Evolutionary conservation across 2,113 vertebrate genomes (phyloP).

Genomic region (Mionectes macconnelli): DNA sequence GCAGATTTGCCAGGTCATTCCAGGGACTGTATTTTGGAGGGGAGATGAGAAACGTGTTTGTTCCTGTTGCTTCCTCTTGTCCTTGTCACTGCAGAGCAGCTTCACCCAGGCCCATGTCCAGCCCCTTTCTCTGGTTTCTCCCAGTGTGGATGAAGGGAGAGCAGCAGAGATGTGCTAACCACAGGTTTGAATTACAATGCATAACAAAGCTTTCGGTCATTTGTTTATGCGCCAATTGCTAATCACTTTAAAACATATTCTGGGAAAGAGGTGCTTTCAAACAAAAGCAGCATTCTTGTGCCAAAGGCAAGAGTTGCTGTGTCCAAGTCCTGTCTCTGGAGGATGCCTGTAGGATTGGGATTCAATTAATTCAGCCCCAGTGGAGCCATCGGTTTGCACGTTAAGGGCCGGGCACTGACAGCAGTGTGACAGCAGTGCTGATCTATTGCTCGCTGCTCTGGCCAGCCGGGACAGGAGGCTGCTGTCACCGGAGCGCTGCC

Average conservation of each 20-base stretch:
- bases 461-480: background rate
- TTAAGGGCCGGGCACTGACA: background rate
- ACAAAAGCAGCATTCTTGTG: background rate
- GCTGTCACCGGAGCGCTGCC: background rate
- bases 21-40: background rate
- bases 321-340: background rate
- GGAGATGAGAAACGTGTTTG: background rate
- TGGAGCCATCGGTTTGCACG: background rate
- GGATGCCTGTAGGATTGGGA: background rate
- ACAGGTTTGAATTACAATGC: background rate
- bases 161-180: background rate
- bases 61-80: background rate
- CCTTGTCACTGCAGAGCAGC: background rate
- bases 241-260: slow-evolving; percentile 2
- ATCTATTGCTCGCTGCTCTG: background rate
- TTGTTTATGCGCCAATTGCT: background rate
- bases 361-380: slow-evolving; percentile 14
- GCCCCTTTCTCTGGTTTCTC: background rate
- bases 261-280: background rate
- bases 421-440: background rate
- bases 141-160: background rate
- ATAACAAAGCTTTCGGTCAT: background rate
- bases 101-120: background rate
- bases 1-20: background rate
- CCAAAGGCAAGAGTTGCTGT: background rate